Evolutionary conservation across 2,888 invertebrate genomes (phyloP).

Genomic region (Pediacus dermestoides): DNA sequence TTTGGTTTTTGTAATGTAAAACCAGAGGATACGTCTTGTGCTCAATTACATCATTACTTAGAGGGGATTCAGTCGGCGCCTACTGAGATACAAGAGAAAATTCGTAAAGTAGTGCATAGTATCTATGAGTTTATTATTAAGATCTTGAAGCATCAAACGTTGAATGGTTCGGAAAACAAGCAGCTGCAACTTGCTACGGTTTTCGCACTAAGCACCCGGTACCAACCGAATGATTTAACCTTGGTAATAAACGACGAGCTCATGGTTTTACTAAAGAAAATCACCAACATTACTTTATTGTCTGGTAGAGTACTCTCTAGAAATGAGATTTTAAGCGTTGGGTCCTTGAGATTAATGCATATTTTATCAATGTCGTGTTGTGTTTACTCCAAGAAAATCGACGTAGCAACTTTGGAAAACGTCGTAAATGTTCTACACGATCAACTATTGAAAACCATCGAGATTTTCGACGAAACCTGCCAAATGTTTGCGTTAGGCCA

Average conservation of each 20-base stretch:
- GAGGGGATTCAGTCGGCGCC: constrained; percentile 56
- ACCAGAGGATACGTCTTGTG: constrained; percentile 45
- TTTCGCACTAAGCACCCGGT: constrained; percentile 56
- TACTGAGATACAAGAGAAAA: constrained; percentile 51
- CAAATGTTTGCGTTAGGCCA: constrained; percentile 23
- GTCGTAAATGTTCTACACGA: constrained; percentile 54
- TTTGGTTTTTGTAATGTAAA: constrained; percentile 51
- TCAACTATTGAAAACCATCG: constrained; percentile 45
- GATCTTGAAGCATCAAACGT: constrained; percentile 46
- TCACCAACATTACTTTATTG: constrained; percentile 32
- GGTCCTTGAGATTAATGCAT: constrained; percentile 55
- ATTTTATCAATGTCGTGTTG: constrained; percentile 56
- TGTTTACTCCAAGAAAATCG: constrained; percentile 53
- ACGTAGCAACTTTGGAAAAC: constrained; percentile 50
- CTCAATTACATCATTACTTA: constrained; percentile 55
- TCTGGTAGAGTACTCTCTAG: constrained; percentile 29
- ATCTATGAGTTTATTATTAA: constrained; percentile 52
- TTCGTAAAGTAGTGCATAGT: constrained; percentile 53
- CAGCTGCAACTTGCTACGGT: constrained; percentile 53
- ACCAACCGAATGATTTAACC: constrained; percentile 55
- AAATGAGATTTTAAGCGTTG: constrained; percentile 46
- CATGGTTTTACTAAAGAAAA: constrained; percentile 48
- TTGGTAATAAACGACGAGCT: constrained; percentile 56
- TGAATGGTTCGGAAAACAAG: constrained; percentile 38
- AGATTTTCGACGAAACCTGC: constrained; percentile 29